phyloP scores from a whole-genome alignment of 2,113 vertebrate genomes.

The Galemys pyrenaicus region DNA sequence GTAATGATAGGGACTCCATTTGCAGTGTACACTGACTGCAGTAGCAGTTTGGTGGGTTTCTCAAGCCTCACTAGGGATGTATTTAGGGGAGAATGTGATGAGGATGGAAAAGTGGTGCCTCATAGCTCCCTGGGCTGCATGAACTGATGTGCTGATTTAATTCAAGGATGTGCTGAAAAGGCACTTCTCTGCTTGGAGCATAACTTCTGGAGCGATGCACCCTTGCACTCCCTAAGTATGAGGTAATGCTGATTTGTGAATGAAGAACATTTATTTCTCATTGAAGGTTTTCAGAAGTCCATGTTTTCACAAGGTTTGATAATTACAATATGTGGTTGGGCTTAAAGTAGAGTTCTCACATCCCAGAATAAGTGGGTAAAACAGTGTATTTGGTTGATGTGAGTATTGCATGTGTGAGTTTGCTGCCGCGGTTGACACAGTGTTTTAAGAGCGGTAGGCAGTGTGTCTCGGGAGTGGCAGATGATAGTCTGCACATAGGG shows the following conservation, averaged over 20 bases:
- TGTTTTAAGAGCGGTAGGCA: not conserved
- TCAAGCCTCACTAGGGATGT: not conserved
- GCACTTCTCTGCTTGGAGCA: not conserved
- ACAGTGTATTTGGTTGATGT: not conserved
- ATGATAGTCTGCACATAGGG: not conserved
- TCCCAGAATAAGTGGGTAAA: not conserved
- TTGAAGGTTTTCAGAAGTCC: not conserved
- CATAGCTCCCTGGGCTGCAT: not conserved
- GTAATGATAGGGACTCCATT: not conserved
- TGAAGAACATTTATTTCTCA: not conserved
- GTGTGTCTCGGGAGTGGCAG: not conserved
- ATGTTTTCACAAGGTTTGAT: not conserved
- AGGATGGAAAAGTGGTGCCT: not conserved
- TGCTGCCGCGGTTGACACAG: too few relatives aligned
- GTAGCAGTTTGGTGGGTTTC: slow-evolving; percentile 6
- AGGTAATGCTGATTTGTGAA: not conserved
- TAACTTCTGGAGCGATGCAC: not conserved
- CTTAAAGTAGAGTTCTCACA: not conserved
- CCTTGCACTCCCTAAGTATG: not conserved
- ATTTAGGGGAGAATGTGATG: slow-evolving; percentile 24
- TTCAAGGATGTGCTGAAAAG: slow-evolving; percentile 48
- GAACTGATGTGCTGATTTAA: slow-evolving; percentile 24
- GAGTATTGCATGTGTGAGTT: not conserved
- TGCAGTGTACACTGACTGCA: not conserved
- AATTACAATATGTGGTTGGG: not conserved